A percentile compares a stretch with the other conserved stretches of the same genome.
Evolutionary conservation across 2,113 vertebrate species (phyloP).

Genomic region (Neodontobutis hainanensis): DNA sequence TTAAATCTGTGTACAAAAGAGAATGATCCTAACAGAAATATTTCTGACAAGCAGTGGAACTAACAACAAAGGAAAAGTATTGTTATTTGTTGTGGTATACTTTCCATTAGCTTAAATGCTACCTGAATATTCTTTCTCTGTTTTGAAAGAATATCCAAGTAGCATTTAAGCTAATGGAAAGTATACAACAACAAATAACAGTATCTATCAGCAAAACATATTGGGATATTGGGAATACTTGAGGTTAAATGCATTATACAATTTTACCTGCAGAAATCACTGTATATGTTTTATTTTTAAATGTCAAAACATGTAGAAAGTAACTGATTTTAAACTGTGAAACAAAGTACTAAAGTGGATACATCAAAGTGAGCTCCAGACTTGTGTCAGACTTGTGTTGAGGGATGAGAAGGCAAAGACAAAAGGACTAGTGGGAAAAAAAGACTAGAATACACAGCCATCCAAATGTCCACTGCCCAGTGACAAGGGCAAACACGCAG

Average conservation of each 20-base stretch:
- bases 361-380: constrained; percentile 13
- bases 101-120: constrained; percentile 9
- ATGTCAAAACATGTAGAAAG: too few relatives aligned
- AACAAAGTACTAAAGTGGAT: constrained; percentile 8
- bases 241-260: too few relatives aligned
- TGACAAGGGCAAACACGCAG: constrained; percentile 84
- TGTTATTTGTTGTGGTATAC: background rate
- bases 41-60: background rate
- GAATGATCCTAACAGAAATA: too few relatives aligned
- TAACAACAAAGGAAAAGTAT: background rate
- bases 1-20: too few relatives aligned
- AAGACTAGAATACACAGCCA: constrained; percentile 32
- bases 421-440: constrained; percentile 29
- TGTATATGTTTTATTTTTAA: too few relatives aligned
- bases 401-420: constrained; percentile 23
- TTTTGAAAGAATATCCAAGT: constrained; percentile 4
- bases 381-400: constrained; percentile 9
- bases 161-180: constrained; percentile 9
- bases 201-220: constrained; percentile 1
- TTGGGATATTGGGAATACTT: too few relatives aligned
- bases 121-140: constrained; percentile 2
- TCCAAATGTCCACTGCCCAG: constrained; percentile 64
- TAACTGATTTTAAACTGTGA: background rate
- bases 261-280: too few relatives aligned
- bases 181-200: background rate